Evolutionary conservation across 2,888 invertebrate species (phyloP), one percentile per base, ranked within the genome.

Genomic region (Rhogogaster chlorosoma): DNA sequence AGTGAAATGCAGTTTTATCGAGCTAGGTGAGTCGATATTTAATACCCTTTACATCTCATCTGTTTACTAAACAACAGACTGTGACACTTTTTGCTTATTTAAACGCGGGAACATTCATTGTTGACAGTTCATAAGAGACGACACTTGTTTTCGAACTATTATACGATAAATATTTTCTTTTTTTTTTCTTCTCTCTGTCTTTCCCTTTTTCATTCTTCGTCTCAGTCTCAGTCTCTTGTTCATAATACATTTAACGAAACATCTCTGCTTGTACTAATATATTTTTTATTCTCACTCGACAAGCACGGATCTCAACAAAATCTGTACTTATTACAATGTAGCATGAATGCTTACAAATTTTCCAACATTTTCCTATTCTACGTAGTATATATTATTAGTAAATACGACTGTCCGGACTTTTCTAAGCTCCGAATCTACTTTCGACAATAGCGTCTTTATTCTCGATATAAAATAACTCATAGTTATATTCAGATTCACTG

Each of bases 1-100:
- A 49, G 82, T 86, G 89, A 87, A 80, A 89, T 89, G 89, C 84
- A 73, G 84, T 84, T 87, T 80, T 45, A 45, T 83, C 84, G 61
- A 86, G 86, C 85, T 70, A 88, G 87, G 89, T 89, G 77, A 89
- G 89, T 88, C 67, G 85, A 70, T 32, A 36, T 53, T 57, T 15
- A 61, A 80, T 77, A 45, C 29, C 38, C 10, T 77, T 53, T 84
- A 36, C 32, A 82, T 67, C 64, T 26, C n/a, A 42, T 83, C 4
- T 71, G 36, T 61, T 83, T 45, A 61, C 67, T 38, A 42, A 49
- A 29, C 53, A 32, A 53, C 32, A 32, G 18, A 22, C 49, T n/a
- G 1, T n/a, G 32, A 29, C 29, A 49, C 42, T 77, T 26, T 77
- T 77, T 49, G 36, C 42, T 10, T 49, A 53, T 32, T 15, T 18